Evolutionary conservation across 2,888 invertebrate species (phyloP).

Genomic region (Xestobium rufovillosum): DNA sequence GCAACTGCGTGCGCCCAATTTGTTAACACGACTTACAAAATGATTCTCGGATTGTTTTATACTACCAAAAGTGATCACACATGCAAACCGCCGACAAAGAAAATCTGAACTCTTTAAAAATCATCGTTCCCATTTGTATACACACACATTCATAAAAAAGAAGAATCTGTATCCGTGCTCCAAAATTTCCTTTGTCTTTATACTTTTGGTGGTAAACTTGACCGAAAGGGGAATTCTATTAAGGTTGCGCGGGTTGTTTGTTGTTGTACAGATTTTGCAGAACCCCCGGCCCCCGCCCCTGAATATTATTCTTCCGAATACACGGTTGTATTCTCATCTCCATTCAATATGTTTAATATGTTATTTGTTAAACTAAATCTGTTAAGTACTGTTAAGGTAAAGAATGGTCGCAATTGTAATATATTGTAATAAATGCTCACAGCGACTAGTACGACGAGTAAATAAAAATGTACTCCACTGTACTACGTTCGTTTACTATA

Average conservation of each 20-base stretch:
- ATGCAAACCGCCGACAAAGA: background rate
- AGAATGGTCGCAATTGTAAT: slow-evolving; percentile 43
- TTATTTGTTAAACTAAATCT: slow-evolving; percentile 46
- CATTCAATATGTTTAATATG: slow-evolving; percentile 45
- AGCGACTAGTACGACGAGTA: slow-evolving; percentile 41
- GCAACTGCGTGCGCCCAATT: slow-evolving; percentile 17
- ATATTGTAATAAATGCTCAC: slow-evolving; percentile 46
- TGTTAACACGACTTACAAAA: background rate
- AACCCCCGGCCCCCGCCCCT: slow-evolving; percentile 15
- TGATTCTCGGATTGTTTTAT: background rate
- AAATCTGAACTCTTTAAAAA: too few relatives aligned
- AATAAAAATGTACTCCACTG: slow-evolving; percentile 42
- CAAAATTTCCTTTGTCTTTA: too few relatives aligned
- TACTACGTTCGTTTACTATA: too few relatives aligned
- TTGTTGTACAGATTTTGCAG: slow-evolving; percentile 24
- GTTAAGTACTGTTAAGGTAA: slow-evolving; percentile 46
- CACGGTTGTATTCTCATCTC: slow-evolving; percentile 41
- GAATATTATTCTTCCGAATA: slow-evolving; percentile 21
- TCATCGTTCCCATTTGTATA: background rate
- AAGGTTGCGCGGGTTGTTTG: slow-evolving; percentile 1
- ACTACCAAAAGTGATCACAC: background rate
- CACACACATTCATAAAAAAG: too few relatives aligned
- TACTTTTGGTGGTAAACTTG: slow-evolving; percentile 1
- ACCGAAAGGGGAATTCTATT: background rate
- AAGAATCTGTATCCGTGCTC: too few relatives aligned